Evolutionary conservation across 53 echinoderm and acorn worm genomes (phyloP), one percentile per base, ranked within the genome.

Genomic region (Zoroaster sp.): DNA sequence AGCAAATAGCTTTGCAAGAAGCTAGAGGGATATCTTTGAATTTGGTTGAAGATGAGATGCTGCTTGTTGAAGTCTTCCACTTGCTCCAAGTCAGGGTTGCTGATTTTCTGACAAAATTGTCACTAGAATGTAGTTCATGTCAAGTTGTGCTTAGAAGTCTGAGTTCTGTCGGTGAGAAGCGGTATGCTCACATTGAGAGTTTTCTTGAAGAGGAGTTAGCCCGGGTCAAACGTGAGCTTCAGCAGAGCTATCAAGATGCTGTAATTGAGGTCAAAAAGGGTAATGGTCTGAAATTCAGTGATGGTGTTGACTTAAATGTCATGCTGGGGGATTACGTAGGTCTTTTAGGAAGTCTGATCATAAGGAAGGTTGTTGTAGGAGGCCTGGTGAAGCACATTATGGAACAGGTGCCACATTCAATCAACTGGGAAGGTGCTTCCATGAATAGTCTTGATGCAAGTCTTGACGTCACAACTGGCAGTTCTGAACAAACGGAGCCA

Each of bases 1-100:
- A 95, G 83, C 86, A 91, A 28, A 95, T 95, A 66, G 91, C 91
- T 42, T 83, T 93, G 68, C 90, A 91, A 67, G 95, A 95, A 70
- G 93, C 95, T 46, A 88, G 88, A 53, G 88, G 91, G 72, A 88
- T 86, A 47, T 91, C 95, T 12, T 89, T 89, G 91, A 89, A 93
- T 36, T 80, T 91, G 87, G 91, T 93, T 52, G 91, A 89, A 59
- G 89, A 88, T 78, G 91, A 93, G 81, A 91, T 95, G 78, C 89
- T 95, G 37, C 66, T 93, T 6, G 93, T 93, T 4, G 95, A 95
- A 88, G 93, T 91, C 35, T 80, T 91, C 42, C 93, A 93, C 44
- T 49, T 78, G 42, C 86, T 95, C 30, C 93, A 95, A 32, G 81
- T 78, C n/a, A 83, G 90, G 41, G 73, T 91, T 42, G 72, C 86